Conservation (phyloP, 2,797 vertebrate species). For the Pipistrellus pipistrellus region DNA sequence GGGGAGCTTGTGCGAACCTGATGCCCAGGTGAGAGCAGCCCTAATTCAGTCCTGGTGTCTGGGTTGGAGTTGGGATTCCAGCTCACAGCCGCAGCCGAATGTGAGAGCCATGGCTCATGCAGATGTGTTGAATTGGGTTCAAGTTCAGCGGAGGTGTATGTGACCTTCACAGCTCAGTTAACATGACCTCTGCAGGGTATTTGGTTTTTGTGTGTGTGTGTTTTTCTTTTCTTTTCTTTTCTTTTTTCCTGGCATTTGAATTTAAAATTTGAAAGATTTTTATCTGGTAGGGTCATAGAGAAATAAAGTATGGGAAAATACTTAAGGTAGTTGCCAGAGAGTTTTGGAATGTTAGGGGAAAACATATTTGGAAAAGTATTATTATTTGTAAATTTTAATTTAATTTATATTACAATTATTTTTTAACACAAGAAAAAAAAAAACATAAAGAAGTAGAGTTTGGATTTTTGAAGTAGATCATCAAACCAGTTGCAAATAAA, state of each 20-base stretch:
- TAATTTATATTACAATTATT: background rate
- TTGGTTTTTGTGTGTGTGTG: background rate
- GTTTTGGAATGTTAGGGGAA: background rate
- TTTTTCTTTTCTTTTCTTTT: constrained; percentile 54
- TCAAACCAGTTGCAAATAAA: background rate
- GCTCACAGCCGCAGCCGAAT: background rate
- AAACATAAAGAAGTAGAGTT: background rate
- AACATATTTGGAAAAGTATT: background rate
- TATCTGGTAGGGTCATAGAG: background rate
- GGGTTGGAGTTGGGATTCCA: background rate
- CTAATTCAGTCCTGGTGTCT: accelerated
- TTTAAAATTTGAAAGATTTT: background rate
- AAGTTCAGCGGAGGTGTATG: background rate
- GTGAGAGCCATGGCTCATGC: background rate
- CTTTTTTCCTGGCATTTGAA: constrained; percentile 42
- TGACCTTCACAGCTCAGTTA: background rate
- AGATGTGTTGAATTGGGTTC: background rate
- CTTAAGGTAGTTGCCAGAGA: background rate
- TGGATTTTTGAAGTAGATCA: background rate
- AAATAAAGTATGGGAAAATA: constrained; percentile 21
- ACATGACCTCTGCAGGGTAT: background rate
- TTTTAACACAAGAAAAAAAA: background rate
- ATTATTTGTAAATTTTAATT: background rate
- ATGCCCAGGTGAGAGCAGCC: background rate
- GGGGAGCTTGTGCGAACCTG: background rate